Percentiles rank a stretch among this genome's conserved stretches.
phyloP scores from a whole-genome alignment of 2,797 vertebrate genomes.

The Schizopygopsis malacanthus region DNA sequence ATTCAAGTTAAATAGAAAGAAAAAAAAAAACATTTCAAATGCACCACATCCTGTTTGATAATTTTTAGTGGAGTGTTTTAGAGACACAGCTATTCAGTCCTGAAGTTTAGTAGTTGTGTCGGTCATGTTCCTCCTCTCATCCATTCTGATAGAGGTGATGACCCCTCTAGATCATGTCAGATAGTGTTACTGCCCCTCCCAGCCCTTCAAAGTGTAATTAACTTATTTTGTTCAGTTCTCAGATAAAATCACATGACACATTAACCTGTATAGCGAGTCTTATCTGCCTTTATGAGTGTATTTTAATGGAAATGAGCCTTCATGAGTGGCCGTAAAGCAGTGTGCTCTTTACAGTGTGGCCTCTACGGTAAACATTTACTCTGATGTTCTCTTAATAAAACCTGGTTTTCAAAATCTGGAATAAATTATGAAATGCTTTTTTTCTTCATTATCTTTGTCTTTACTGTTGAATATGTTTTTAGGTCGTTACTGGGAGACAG shows the following conservation, averaged over 20 bases:
- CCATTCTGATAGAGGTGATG: neutral
- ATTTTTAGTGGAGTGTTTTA: neutral
- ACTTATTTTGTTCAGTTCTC: neutral
- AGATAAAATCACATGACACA: constrained; percentile 12
- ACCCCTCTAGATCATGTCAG: constrained; percentile 23
- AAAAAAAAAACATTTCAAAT: neutral
- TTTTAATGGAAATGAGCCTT: constrained; percentile 34
- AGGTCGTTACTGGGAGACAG: constrained; percentile 96
- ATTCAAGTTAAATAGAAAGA: neutral
- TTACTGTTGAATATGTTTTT: constrained; percentile 40
- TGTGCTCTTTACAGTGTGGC: neutral
- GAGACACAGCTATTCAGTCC: neutral
- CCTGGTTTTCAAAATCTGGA: neutral
- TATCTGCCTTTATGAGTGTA: constrained; percentile 46
- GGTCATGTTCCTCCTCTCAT: neutral
- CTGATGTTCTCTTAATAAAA: neutral
- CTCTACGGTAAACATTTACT: neutral
- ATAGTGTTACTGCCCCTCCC: neutral
- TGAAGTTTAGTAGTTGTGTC: neutral
- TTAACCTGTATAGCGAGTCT: constrained; percentile 28
- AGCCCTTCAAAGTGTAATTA: neutral
- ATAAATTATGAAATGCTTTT: neutral
- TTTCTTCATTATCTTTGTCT: constrained; percentile 30
- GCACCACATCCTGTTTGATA: neutral
- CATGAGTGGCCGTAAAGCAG: neutral